phyloP scores from a whole-genome alignment of 2,888 invertebrate species.

The Pseudeuparius sepicola region DNA sequence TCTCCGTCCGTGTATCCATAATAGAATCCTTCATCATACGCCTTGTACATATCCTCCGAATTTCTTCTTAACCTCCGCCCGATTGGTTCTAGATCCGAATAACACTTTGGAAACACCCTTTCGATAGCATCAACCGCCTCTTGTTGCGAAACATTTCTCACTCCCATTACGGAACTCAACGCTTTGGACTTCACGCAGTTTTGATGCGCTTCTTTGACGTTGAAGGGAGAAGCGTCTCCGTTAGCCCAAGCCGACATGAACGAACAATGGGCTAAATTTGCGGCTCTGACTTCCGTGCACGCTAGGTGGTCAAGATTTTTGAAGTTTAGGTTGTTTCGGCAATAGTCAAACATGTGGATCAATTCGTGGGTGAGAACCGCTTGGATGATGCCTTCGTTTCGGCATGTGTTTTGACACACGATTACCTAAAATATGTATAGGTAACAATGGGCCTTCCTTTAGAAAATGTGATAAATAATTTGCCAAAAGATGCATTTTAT shows the following conservation, averaged over 20 bases:
- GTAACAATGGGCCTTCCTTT: too few species aligned
- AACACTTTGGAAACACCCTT: constrained; percentile 83
- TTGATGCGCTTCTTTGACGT: constrained; percentile 68
- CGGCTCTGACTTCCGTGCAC: constrained; percentile 91
- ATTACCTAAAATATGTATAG: constrained; percentile 57
- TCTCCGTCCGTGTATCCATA: too few species aligned
- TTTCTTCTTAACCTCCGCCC: constrained; percentile 63
- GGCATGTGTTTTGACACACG: constrained; percentile 80
- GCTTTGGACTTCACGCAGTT: constrained; percentile 88
- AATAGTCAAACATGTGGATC: constrained; percentile 95
- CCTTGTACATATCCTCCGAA: constrained; percentile 64
- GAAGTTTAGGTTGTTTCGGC: constrained; percentile 79
- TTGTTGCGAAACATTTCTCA: constrained; percentile 58
- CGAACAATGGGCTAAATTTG: constrained; percentile 88
- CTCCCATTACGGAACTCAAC: constrained; percentile 69
- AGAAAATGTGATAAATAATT: too few species aligned
- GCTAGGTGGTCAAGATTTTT: constrained; percentile 86
- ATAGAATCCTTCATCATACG: constrained; percentile 64
- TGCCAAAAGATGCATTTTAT: too few species aligned
- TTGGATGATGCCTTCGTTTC: constrained; percentile 57
- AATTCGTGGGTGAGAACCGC: constrained; percentile 84
- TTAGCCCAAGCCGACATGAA: constrained; percentile 70
- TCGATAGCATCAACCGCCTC: constrained; percentile 73
- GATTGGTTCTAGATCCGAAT: constrained; percentile 85
- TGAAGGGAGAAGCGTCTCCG: constrained; percentile 63